Conservation (phyloP, 2,113 vertebrate genomes). For the Rhea americana region DNA sequence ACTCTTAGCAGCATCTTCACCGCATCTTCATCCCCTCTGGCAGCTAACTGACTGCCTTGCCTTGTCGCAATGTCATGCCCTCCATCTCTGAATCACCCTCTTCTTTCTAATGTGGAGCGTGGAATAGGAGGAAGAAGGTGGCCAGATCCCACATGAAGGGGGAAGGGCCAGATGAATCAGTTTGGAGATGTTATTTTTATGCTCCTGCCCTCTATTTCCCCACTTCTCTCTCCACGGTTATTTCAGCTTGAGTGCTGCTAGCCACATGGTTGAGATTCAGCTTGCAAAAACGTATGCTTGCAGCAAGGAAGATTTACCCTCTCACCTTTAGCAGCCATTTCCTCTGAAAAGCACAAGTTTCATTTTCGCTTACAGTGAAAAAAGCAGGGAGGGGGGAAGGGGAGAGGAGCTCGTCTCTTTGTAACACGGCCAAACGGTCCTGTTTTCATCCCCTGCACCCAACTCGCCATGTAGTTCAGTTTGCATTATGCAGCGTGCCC, state of each 20-base stretch:
- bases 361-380: constrained; percentile 68
- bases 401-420: constrained; percentile 24
- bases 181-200: constrained; percentile 46
- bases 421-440: background rate
- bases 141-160: constrained; percentile 8
- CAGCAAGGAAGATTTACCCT: constrained; percentile 62
- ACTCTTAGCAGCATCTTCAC: background rate
- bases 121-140: background rate
- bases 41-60: background rate
- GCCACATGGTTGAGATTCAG: constrained; percentile 73
- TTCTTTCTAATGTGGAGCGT: background rate
- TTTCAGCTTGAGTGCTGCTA: constrained; percentile 55
- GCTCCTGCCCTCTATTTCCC: constrained; percentile 27
- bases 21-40: background rate
- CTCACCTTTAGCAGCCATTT: constrained; percentile 72
- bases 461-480: constrained; percentile 25
- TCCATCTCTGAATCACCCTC: background rate
- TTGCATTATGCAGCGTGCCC: constrained; percentile 64
- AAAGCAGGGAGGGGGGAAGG: constrained; percentile 36
- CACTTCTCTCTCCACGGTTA: constrained; percentile 36
- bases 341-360: constrained; percentile 69
- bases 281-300: constrained; percentile 43
- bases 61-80: background rate
- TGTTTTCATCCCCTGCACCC: constrained; percentile 19
- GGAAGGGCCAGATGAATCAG: background rate